Evolutionary conservation across 2,888 invertebrate species (phyloP).

Genomic region (Anodontia alba): DNA sequence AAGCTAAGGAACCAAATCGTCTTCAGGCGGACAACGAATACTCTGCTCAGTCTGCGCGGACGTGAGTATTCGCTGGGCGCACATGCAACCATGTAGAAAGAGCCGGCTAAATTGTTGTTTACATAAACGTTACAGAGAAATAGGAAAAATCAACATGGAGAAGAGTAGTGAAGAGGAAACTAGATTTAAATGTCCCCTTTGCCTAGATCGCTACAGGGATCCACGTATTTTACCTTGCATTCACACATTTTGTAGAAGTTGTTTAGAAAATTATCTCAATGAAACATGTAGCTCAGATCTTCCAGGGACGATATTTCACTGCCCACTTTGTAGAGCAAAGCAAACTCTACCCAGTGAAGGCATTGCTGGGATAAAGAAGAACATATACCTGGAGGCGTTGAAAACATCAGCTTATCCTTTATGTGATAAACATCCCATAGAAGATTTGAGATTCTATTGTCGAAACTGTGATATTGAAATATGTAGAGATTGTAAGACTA

Average conservation of each 20-base stretch:
- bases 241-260: background rate
- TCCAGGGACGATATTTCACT: background rate
- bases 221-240: background rate
- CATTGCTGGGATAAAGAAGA: background rate
- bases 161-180: too few relatives aligned
- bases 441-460: background rate
- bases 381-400: background rate
- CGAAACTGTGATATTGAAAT: background rate
- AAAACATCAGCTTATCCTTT: background rate
- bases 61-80: too few relatives aligned
- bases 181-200: background rate
- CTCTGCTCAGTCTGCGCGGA: too few relatives aligned
- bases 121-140: too few relatives aligned
- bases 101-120: too few relatives aligned
- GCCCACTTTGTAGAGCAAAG: background rate
- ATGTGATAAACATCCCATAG: background rate
- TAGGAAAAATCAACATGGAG: too few relatives aligned
- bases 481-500: background rate
- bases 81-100: too few relatives aligned
- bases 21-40: too few relatives aligned
- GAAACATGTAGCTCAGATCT: too few relatives aligned
- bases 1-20: too few relatives aligned
- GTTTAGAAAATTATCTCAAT: background rate
- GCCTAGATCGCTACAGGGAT: background rate
- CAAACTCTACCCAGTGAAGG: background rate